A percentile compares a stretch with the other conserved stretches of the same genome.
These are phyloP conservation scores for Laothoe populi DNA, from an alignment of 2,888 invertebrate genomes.

Conservation along the genomic window DNA sequence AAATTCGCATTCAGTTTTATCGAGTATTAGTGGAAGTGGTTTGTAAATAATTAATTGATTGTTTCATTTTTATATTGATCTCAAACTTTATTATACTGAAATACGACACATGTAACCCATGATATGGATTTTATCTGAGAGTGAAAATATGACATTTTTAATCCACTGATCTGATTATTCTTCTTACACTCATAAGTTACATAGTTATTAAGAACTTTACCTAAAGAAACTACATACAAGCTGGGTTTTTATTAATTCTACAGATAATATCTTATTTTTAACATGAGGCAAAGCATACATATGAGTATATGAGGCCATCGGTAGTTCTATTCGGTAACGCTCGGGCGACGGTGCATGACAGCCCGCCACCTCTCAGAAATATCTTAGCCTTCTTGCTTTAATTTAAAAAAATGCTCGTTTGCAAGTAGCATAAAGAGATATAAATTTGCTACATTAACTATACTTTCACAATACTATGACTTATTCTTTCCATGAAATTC, in stretches of 20 bases:
- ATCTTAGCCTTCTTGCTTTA: constrained; percentile 50
- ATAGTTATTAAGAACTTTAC: not conserved
- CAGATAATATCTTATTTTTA: not conserved
- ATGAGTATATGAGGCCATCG: constrained; percentile 54
- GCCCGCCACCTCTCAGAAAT: constrained; percentile 51
- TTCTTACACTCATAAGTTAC: not conserved
- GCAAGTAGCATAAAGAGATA: not conserved
- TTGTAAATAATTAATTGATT: not conserved
- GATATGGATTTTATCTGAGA: too few species aligned
- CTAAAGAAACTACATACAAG: too few species aligned
- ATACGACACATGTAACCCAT: too few species aligned
- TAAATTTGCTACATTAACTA: not conserved
- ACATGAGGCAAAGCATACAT: constrained; percentile 33
- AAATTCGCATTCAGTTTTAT: not conserved
- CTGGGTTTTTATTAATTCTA: too few species aligned
- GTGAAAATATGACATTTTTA: too few species aligned
- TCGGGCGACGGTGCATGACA: constrained; percentile 67
- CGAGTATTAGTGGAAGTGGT: not conserved
- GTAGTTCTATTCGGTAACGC: constrained; percentile 71
- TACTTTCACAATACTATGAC: too few species aligned
- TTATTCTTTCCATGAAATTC: too few species aligned
- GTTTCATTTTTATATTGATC: too few species aligned
- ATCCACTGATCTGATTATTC: too few species aligned
- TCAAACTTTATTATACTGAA: too few species aligned
- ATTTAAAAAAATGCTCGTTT: constrained; percentile 19